A percentile compares a stretch with the other conserved stretches of the same genome.
These are phyloP conservation scores for Pandemis cinnamomeana DNA, from an alignment of 2,888 invertebrate genomes.

Conservation along the genomic window DNA sequence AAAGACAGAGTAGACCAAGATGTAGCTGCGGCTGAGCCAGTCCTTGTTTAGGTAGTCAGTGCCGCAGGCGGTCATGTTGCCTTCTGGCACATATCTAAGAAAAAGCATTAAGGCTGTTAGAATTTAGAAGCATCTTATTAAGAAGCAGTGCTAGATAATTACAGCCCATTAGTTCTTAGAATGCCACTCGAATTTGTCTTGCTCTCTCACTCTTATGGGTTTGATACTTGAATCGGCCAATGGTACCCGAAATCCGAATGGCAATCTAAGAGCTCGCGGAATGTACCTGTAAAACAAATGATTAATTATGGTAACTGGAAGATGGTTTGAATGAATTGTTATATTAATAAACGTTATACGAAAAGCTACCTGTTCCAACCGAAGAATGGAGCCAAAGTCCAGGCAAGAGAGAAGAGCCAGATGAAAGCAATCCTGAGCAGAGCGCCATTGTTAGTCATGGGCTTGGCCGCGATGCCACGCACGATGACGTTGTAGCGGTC, in stretches of 20 bases:
- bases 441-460: constrained; percentile 89
- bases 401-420: constrained; percentile 87
- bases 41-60: constrained; percentile 90
- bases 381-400: constrained; percentile 90
- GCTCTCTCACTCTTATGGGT: too few relatives aligned
- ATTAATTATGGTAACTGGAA: too few relatives aligned
- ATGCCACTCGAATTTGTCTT: too few relatives aligned
- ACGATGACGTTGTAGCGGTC: constrained; percentile 95
- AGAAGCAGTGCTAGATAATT: background rate
- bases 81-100: constrained; percentile 91
- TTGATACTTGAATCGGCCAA: too few relatives aligned
- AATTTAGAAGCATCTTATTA: background rate
- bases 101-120: background rate
- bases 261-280: too few relatives aligned
- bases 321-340: too few relatives aligned
- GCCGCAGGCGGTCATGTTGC: constrained; percentile 93
- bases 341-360: background rate
- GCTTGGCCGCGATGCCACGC: constrained; percentile 90
- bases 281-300: too few relatives aligned
- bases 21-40: constrained; percentile 87
- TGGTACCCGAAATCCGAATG: too few relatives aligned
- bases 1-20: constrained; percentile 87
- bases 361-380: constrained; percentile 87
- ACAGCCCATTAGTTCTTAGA: too few relatives aligned
- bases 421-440: constrained; percentile 87